Evolutionary conservation across 1,140 invertebrate species (phyloP).

Genomic region (Sycophila sp.): DNA sequence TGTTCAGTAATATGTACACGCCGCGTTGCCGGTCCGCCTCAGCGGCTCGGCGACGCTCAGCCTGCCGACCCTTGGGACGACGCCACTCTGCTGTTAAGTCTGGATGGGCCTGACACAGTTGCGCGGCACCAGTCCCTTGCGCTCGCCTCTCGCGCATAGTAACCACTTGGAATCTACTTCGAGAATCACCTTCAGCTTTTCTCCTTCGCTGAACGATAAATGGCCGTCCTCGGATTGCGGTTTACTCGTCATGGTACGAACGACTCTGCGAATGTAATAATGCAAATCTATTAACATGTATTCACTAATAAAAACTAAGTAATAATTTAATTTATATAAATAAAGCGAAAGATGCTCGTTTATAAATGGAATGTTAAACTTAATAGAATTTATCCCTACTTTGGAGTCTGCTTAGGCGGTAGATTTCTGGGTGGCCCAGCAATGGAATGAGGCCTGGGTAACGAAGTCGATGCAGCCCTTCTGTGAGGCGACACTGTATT

Average conservation of each 20-base stretch:
- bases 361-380: constrained; percentile 38
- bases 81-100: constrained; percentile 51
- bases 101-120: constrained; percentile 73
- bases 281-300: no score
- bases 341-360: no score
- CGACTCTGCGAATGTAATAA: constrained; percentile 74
- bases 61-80: background rate
- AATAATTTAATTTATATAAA: no score
- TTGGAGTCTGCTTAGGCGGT: constrained; percentile 56
- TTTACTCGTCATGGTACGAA: constrained; percentile 78
- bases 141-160: constrained; percentile 79
- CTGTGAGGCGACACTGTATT: constrained; percentile 67
- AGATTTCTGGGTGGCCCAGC: constrained; percentile 51
- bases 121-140: constrained; percentile 80
- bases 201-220: constrained; percentile 82
- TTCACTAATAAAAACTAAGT: no score
- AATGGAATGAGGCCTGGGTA: constrained; percentile 62
- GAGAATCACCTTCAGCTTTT: constrained; percentile 76
- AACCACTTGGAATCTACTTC: constrained; percentile 83
- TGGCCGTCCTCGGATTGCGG: constrained; percentile 80
- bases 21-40: background rate
- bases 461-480: constrained; percentile 73
- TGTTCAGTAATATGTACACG: constrained; percentile 29
- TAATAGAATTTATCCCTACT: constrained; percentile 55
- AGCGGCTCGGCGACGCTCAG: background rate